phyloP scores from a whole-genome alignment of 2,113 vertebrate species.

The Misgurnus anguillicaudatus region DNA sequence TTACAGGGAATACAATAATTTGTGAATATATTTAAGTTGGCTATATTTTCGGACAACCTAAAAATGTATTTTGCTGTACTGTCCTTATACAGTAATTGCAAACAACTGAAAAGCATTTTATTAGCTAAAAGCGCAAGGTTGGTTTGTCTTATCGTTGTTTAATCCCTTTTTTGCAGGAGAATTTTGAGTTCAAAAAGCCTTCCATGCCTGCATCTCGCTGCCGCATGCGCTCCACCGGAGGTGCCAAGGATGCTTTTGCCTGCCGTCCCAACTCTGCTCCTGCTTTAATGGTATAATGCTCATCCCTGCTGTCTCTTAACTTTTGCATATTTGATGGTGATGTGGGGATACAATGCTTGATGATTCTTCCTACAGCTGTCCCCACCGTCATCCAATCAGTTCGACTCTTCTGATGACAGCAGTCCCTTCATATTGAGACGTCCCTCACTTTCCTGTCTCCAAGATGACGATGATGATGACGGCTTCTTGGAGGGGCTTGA shows the following conservation, averaged over 20 bases:
- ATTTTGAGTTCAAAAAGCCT: conserved; percentile 96
- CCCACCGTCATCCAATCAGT: conserved; percentile 64
- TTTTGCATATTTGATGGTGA: neutral
- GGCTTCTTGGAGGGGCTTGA: conserved; percentile 89
- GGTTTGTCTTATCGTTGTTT: neutral
- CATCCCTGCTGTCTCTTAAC: too few relatives aligned
- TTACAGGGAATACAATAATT: too few relatives aligned
- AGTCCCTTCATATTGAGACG: conserved; percentile 72
- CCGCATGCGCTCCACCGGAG: conserved; percentile 56
- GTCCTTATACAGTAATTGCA: too few relatives aligned
- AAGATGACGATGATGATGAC: conserved; percentile 85
- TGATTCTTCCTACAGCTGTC: conserved; percentile 62
- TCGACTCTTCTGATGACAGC: conserved; percentile 52
- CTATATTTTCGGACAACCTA: too few relatives aligned
- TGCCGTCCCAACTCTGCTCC: conserved; percentile 81
- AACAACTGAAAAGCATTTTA: neutral
- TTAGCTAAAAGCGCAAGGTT: neutral
- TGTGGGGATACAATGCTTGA: neutral
- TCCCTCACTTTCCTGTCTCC: conserved; percentile 69
- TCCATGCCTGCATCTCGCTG: conserved; percentile 77
- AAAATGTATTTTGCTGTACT: too few relatives aligned
- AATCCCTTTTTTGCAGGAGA: conserved; percentile 72
- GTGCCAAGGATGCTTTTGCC: conserved; percentile 72
- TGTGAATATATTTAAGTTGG: too few relatives aligned
- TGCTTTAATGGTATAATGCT: conserved; percentile 71